Evolutionary conservation across 2,113 vertebrate genomes (phyloP).

Genomic region (Alces alces): DNA sequence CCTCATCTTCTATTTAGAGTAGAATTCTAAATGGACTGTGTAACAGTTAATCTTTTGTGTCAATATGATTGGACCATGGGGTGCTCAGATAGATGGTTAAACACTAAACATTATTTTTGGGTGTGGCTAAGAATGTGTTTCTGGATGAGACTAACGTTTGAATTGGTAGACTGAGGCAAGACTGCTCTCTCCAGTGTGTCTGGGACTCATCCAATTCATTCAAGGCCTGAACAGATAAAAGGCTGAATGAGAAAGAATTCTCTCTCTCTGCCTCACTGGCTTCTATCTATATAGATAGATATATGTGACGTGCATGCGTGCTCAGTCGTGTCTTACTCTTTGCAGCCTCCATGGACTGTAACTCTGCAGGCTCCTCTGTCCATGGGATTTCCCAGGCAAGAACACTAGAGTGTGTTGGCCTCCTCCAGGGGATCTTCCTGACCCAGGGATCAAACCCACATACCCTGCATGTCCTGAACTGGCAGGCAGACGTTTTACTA

Average conservation of each 20-base stretch:
- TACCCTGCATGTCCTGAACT: background rate
- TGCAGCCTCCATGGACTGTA: background rate
- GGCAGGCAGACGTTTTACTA: background rate
- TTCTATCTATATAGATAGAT: background rate
- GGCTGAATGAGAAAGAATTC: background rate
- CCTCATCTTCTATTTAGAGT: background rate
- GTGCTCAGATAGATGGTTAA: background rate
- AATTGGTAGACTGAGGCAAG: background rate
- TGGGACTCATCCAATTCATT: background rate
- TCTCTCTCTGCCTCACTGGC: background rate
- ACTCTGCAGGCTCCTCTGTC: background rate
- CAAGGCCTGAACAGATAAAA: background rate
- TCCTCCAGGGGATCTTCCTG: background rate
- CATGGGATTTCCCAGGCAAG: background rate
- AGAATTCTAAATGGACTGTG: background rate
- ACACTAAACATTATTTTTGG: background rate
- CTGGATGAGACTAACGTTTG: background rate
- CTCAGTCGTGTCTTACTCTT: background rate
- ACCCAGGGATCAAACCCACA: background rate
- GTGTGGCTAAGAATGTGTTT: background rate
- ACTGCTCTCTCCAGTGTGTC: background rate
- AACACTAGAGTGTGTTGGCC: background rate
- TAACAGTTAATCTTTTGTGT: background rate
- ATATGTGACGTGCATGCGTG: rapidly evolving
- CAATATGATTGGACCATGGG: background rate